A percentile compares a stretch with the other conserved stretches of the same genome.
Evolutionary conservation across 2,113 vertebrate genomes (phyloP).

Genomic region (Ardeotis arabs): DNA sequence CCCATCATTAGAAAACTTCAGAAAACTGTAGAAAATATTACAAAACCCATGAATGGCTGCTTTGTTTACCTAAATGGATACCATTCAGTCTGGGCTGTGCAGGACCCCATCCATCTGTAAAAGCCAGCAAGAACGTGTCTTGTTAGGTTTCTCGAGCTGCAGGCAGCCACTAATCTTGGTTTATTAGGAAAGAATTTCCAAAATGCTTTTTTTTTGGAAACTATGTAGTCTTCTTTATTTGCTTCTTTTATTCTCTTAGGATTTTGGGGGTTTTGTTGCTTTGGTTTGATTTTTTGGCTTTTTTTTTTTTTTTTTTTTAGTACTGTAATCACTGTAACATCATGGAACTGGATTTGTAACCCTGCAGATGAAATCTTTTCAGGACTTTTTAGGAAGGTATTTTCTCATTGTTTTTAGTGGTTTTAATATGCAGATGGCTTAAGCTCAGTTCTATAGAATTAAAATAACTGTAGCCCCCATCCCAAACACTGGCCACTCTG

Average conservation of each 20-base stretch:
- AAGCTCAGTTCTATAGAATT: not conserved
- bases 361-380: not conserved
- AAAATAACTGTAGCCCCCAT: not conserved
- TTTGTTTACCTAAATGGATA: not conserved
- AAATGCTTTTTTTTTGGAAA: not conserved
- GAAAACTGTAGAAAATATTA: not conserved
- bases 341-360: not conserved
- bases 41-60: not conserved
- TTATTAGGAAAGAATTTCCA: not conserved
- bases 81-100: not conserved
- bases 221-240: not conserved
- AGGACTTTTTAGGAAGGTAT: not conserved
- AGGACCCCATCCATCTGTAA: not conserved
- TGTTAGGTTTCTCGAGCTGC: not conserved
- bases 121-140: not conserved
- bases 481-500: not conserved
- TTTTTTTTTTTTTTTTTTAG: not conserved
- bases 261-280: not conserved
- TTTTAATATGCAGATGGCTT: not conserved
- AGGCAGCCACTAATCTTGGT: not conserved
- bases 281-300: not conserved
- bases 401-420: not conserved
- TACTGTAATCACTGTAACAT: not conserved
- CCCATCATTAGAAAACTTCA: not conserved
- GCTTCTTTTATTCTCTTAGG: not conserved